Percentiles rank a stretch among this genome's conserved stretches.
These are phyloP conservation scores for Mormyrus iriodes DNA, from an alignment of 2,113 vertebrate genomes.

Conservation along the genomic window DNA sequence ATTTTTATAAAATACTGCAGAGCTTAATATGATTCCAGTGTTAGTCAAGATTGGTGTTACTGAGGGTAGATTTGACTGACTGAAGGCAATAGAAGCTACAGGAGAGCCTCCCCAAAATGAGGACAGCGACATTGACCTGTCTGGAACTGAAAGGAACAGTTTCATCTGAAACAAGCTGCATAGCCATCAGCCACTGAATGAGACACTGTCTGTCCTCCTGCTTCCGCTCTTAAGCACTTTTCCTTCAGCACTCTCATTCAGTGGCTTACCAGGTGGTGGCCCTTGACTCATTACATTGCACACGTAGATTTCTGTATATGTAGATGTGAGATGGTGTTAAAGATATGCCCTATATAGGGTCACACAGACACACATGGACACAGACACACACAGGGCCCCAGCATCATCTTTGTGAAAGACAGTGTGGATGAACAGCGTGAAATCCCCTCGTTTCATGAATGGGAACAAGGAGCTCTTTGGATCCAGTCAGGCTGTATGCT, in stretches of 20 bases:
- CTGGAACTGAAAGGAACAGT: background rate
- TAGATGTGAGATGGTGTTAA: background rate
- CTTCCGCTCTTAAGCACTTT: background rate
- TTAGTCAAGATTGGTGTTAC: background rate
- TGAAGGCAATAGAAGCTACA: background rate
- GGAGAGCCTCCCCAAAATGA: background rate
- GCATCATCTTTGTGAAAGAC: background rate
- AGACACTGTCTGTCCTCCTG: background rate
- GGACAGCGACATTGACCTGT: background rate
- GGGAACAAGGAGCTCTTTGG: background rate
- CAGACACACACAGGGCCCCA: background rate
- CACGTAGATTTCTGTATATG: background rate
- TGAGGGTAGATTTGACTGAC: background rate
- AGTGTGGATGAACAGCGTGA: background rate
- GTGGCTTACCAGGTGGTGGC: background rate
- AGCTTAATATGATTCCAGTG: background rate
- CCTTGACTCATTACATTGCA: background rate
- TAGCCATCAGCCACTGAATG: background rate
- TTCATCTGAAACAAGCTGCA: background rate
- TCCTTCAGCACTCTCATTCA: background rate
- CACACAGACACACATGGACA: background rate
- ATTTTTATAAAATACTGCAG: background rate
- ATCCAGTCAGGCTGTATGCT: background rate
- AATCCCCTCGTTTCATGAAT: background rate
- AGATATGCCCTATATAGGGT: background rate